phyloP scores from a whole-genome alignment of 2,888 invertebrate species.

The Willowsia nigromaculata region DNA sequence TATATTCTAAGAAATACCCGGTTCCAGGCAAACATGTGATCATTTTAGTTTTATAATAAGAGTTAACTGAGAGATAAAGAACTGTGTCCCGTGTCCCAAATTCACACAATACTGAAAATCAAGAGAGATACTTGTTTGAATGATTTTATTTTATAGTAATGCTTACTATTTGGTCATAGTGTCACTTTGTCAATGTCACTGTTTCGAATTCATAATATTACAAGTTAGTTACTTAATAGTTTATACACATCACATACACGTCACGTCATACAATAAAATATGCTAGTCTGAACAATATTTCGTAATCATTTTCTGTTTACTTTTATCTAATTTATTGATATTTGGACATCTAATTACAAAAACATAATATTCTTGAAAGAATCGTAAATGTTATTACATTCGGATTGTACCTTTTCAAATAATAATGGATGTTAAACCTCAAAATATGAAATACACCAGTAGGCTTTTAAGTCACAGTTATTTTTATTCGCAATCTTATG shows the following conservation, averaged over 20 bases:
- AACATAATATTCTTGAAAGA: too few species aligned
- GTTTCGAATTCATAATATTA: too few species aligned
- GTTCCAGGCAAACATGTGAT: too few species aligned
- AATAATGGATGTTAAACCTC: too few species aligned
- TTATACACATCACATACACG: not conserved
- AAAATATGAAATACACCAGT: too few species aligned
- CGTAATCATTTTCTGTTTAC: not conserved
- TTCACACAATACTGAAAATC: not conserved
- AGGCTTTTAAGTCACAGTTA: too few species aligned
- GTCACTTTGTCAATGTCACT: not conserved
- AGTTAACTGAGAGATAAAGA: not conserved
- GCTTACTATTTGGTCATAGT: not conserved
- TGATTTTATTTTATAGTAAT: not conserved
- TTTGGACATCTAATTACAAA: too few species aligned
- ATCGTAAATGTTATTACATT: not conserved
- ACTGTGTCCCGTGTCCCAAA: not conserved
- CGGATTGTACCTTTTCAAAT: not conserved
- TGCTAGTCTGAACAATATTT: slow-evolving; percentile 11
- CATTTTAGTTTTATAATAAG: too few species aligned
- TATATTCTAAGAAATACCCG: too few species aligned
- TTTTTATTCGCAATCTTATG: too few species aligned
- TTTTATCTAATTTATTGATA: too few species aligned
- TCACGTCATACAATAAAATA: not conserved
- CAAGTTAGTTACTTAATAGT: not conserved
- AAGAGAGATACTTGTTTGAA: too few species aligned